A percentile compares a stretch with the other conserved stretches of the same genome.
These are phyloP conservation scores for Epirrhoe tristata DNA, from an alignment of 2,888 invertebrate genomes.

Conservation along the genomic window DNA sequence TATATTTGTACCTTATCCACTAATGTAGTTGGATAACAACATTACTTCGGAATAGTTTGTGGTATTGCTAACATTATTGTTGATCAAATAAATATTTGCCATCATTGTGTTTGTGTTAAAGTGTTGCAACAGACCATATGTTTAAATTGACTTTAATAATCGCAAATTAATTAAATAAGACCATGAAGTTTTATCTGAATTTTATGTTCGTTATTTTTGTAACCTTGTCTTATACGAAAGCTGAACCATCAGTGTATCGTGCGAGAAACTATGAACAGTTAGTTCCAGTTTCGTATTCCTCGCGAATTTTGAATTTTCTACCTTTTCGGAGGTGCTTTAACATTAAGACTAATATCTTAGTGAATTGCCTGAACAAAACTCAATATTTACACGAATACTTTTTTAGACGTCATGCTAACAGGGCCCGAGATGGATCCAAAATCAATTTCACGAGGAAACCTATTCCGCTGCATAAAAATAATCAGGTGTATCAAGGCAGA, in stretches of 20 bases:
- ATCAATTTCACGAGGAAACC: conserved; percentile 11
- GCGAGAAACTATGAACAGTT: background rate
- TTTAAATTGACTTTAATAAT: no score
- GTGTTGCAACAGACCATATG: background rate
- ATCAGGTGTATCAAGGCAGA: conserved; percentile 1
- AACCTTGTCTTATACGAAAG: background rate
- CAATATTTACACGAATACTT: conserved; percentile 1
- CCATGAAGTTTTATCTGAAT: conserved; percentile 22
- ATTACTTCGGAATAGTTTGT: conserved; percentile 32
- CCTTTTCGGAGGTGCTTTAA: conserved; percentile 2
- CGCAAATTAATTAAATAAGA: background rate
- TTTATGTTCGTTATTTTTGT: conserved; percentile 11
- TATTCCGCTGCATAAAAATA: background rate
- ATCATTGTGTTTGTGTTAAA: conserved; percentile 16
- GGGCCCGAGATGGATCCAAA: background rate
- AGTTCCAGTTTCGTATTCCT: conserved; percentile 5
- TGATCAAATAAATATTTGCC: conserved; percentile 7
- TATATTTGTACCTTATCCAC: conserved; percentile 12
- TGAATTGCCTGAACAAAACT: conserved; percentile 3
- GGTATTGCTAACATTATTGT: conserved; percentile 25
- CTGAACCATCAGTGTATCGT: conserved; percentile 11
- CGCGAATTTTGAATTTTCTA: background rate
- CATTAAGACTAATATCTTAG: conserved; percentile 6
- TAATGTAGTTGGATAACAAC: conserved; percentile 46
- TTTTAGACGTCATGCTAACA: background rate